Evolutionary conservation across 2,888 invertebrate genomes (phyloP).

Genomic region (Nowickia ferox): DNA sequence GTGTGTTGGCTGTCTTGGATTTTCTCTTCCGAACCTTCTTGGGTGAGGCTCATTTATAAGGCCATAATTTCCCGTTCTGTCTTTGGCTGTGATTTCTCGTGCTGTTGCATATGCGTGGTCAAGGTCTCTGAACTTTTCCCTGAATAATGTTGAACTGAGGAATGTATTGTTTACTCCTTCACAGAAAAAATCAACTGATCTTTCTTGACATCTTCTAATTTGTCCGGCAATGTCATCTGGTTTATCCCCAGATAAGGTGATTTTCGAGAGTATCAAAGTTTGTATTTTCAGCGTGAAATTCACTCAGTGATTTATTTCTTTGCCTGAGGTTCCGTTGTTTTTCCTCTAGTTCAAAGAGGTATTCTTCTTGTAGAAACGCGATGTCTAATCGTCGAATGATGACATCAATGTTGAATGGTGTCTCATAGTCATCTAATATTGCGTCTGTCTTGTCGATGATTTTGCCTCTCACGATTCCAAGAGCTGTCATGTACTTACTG

Average conservation of each 20-base stretch:
- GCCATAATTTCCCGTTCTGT: background rate
- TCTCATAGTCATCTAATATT: conserved; percentile 5
- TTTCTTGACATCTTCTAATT: too few relatives aligned
- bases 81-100: conserved; percentile 1
- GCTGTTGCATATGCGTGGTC: too few relatives aligned
- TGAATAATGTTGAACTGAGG: too few relatives aligned
- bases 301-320: background rate
- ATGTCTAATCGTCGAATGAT: background rate
- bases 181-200: too few relatives aligned
- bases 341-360: background rate
- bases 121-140: too few relatives aligned
- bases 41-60: background rate
- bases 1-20: background rate
- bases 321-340: background rate
- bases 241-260: too few relatives aligned
- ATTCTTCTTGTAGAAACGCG: background rate
- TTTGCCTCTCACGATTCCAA: background rate
- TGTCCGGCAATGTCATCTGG: too few relatives aligned
- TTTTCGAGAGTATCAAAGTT: too few relatives aligned
- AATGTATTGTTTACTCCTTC: too few relatives aligned
- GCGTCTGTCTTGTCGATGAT: background rate
- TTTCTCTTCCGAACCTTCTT: background rate
- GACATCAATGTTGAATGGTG: too few relatives aligned
- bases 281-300: too few relatives aligned
- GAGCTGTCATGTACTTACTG: conserved; percentile 1